Evolutionary conservation across 2,113 vertebrate species (phyloP).

Genomic region (Plectropomus leopardus): DNA sequence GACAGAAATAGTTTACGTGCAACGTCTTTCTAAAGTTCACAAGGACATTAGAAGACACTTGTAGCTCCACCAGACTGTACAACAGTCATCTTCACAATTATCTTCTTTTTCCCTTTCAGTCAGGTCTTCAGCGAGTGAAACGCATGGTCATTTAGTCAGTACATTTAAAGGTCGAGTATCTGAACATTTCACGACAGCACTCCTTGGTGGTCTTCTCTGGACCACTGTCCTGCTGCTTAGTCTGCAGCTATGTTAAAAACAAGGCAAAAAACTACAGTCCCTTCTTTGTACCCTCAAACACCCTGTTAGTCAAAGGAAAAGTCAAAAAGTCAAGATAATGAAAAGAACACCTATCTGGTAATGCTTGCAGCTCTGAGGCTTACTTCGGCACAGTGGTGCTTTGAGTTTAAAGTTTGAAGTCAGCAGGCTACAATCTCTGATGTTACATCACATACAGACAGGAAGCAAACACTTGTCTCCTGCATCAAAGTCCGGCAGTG

Average conservation of each 20-base stretch:
- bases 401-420: too few species aligned
- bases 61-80: background rate
- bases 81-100: background rate
- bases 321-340: background rate
- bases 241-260: background rate
- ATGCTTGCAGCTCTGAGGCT: background rate
- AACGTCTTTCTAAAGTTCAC: background rate
- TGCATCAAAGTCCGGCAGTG: too few species aligned
- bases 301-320: too few species aligned
- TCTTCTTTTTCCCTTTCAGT: background rate
- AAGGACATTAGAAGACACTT: conserved; percentile 3
- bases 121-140: conserved; percentile 1
- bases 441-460: too few species aligned
- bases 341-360: background rate
- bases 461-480: too few species aligned
- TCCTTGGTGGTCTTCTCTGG: background rate
- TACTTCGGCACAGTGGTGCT: background rate
- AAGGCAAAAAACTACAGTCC: background rate
- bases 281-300: background rate
- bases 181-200: background rate
- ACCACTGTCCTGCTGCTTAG: background rate
- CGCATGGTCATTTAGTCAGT: background rate
- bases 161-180: conserved; percentile 8
- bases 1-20: background rate
- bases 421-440: too few species aligned